Evolutionary conservation across 2,113 vertebrate species (phyloP).

Genomic region (Melanerpes aurifrons): DNA sequence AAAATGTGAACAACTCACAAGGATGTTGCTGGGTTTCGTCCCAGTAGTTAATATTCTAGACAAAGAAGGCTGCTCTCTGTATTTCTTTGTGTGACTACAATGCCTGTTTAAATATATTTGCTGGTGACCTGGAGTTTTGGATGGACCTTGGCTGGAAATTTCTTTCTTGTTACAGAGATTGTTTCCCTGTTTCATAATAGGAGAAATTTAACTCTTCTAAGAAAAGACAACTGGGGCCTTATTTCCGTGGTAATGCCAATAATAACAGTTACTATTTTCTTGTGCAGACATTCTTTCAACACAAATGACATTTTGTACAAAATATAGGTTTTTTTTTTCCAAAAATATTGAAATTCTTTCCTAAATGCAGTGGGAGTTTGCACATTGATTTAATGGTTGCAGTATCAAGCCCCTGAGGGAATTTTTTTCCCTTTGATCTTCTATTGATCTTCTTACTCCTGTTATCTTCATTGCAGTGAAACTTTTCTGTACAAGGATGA

Average conservation of each 20-base stretch:
- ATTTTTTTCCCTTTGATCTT: slow-evolving; percentile 7
- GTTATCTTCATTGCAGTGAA: not conserved
- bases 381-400: slow-evolving; percentile 10
- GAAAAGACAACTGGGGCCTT: slow-evolving; percentile 16
- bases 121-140: slow-evolving; percentile 64
- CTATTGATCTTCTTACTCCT: not conserved
- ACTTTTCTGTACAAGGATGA: not conserved
- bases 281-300: slow-evolving; percentile 24
- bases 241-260: slow-evolving; percentile 36
- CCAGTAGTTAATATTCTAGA: slow-evolving; percentile 52
- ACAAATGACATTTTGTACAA: slow-evolving; percentile 31
- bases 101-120: slow-evolving; percentile 51
- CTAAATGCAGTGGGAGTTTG: slow-evolving; percentile 30
- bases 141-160: slow-evolving; percentile 51
- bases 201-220: slow-evolving; percentile 65
- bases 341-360: slow-evolving; percentile 40
- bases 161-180: slow-evolving; percentile 48
- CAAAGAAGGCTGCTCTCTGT: slow-evolving; percentile 37
- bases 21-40: slow-evolving; percentile 54
- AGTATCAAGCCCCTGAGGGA: not conserved
- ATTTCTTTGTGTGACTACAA: slow-evolving; percentile 43
- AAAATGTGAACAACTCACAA: slow-evolving; percentile 21
- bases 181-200: slow-evolving; percentile 59
- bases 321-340: not conserved
- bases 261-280: slow-evolving; percentile 34